Evolutionary conservation across 37 sponge, comb jelly and placozoan species (phyloP), one percentile per base, ranked within the genome.

Genomic region (Aplysina aerophoba): DNA sequence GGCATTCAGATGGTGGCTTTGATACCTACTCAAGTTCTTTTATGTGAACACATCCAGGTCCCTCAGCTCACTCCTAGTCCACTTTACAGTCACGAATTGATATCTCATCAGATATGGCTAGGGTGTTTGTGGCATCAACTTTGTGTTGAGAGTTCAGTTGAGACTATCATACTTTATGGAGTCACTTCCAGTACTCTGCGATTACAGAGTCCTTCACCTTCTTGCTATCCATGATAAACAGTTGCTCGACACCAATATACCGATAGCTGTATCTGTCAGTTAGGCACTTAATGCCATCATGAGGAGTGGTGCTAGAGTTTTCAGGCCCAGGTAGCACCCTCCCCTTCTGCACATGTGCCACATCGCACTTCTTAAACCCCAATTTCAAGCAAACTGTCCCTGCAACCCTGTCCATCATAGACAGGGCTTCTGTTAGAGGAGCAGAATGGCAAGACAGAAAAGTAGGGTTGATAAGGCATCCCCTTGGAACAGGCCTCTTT

Each of bases 391-490:
- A 81, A 20, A 87, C n/a, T 50, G 87, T 73, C 4, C 44, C 17
- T 21, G 81, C 66, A 0, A 57, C 40, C 19, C 58, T 34, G 13
- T 87, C 87, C 59, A 50, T 73, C 0, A 31, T 5, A 14, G 8
- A 19, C 24, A 87, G n/a, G 5, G 71, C 37, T 4, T 62, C 24
- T 5, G 8, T 35, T 34, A 87, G 73, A 78, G 59, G 31, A 41
- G 71, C 0, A 55, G 68, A 30, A 35, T 27, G 13, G 56, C 58
- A 15, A 87, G 73, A 78, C 40, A 54, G 72, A 16, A 87, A 38
- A 80, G 81, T 20, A 87, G 81, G 36, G 81, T 81, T 0, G 81
- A 87, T 13, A 87, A 61, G 59, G 87, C 80, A 58, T 86, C 86
- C 19, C 87, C 87, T 54, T 81, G 81, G 53, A 87, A 87, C 15